A percentile compares a stretch with the other conserved stretches of the same genome.
Evolutionary conservation across 2,888 invertebrate genomes (phyloP).

Genomic region (Dione vanillae): DNA sequence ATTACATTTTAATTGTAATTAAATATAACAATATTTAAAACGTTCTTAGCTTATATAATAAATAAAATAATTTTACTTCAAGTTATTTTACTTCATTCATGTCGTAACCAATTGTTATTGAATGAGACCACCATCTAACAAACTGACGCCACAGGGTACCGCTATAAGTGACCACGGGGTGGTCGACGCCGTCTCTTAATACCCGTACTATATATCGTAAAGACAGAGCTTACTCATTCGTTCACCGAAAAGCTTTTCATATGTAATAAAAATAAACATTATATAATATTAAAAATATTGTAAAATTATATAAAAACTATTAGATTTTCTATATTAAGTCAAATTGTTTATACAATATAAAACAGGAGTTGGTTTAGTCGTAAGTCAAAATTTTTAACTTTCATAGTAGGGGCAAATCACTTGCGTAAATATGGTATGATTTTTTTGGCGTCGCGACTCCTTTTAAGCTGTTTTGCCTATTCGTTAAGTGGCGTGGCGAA

Average conservation of each 20-base stretch:
- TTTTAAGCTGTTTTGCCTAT: conserved; percentile 76
- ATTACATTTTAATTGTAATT: no score
- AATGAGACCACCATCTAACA: conserved; percentile 51
- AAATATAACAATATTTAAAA: no score
- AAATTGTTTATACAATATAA: no score
- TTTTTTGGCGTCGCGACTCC: conserved; percentile 78
- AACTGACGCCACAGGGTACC: conserved; percentile 35
- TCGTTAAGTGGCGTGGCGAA: conserved; percentile 78
- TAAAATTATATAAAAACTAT: no score
- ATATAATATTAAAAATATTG: no score
- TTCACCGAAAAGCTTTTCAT: not conserved
- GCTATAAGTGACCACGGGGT: conserved; percentile 47
- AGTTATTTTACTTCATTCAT: conserved; percentile 8
- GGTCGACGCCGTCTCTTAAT: conserved; percentile 39
- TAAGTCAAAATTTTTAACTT: not conserved
- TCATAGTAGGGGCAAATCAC: conserved; percentile 55
- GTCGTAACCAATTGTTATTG: conserved; percentile 9
- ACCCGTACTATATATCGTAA: conserved; percentile 28
- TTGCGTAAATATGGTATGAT: conserved; percentile 65
- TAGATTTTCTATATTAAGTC: no score
- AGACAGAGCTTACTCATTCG: not conserved
- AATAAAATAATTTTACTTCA: no score
- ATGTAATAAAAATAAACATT: no score
- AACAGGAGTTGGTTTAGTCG: no score
- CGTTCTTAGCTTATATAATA: no score